These are phyloP conservation scores for Tetranychus cinnabarinus DNA, from an alignment of 1,140 invertebrate genomes.

Conservation along the genomic window DNA sequence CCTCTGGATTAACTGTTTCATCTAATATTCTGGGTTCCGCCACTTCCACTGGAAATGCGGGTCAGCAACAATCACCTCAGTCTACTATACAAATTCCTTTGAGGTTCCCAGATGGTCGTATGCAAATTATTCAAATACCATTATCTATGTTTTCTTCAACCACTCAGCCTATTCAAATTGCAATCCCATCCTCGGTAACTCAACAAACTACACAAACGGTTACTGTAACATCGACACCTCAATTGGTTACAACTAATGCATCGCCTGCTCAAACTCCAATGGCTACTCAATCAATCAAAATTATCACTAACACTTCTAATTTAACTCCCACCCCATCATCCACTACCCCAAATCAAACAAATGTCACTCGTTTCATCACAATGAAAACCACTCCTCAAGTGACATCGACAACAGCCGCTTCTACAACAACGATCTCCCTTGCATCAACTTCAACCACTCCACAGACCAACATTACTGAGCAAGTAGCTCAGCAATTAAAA, in stretches of 20 bases:
- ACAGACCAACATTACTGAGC: background rate
- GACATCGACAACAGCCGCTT: background rate
- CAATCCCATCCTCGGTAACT: background rate
- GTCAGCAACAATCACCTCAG: background rate
- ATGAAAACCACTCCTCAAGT: background rate
- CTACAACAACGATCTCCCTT: background rate
- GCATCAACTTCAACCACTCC: background rate
- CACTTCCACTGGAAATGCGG: background rate
- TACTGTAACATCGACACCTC: background rate
- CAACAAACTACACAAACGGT: background rate
- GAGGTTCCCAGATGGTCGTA: constrained; percentile 60
- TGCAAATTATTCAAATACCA: constrained; percentile 48
- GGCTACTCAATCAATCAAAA: background rate
- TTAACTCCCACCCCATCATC: constrained; percentile 14
- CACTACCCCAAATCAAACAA: background rate
- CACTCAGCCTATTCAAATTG: constrained; percentile 1
- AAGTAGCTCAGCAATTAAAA: background rate
- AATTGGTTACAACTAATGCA: background rate
- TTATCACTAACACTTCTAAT: constrained; percentile 2
- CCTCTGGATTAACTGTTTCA: background rate
- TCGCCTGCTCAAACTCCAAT: background rate
- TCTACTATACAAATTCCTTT: background rate
- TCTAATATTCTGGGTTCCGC: background rate
- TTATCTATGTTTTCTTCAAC: background rate
- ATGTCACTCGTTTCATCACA: background rate